phyloP scores from a whole-genome alignment of 2,888 invertebrate genomes.

The Philereme vetulata region DNA sequence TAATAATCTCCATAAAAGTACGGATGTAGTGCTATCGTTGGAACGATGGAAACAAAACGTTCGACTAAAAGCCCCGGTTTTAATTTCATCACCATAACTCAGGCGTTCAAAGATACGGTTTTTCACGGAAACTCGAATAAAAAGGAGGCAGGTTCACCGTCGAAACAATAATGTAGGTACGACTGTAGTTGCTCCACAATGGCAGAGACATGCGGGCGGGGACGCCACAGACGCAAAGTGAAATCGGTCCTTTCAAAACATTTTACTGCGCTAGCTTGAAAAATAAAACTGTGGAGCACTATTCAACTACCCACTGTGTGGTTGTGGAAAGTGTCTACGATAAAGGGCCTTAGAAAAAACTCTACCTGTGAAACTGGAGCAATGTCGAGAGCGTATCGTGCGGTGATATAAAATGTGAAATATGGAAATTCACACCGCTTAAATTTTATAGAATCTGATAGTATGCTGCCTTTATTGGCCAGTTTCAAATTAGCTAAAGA shows the following conservation, averaged over 20 bases:
- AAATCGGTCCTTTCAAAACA: constrained; percentile 83
- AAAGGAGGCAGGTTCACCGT: constrained; percentile 69
- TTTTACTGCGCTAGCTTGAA: constrained; percentile 72
- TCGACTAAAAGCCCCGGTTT: constrained; percentile 66
- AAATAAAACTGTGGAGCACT: constrained; percentile 72
- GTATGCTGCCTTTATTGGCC: constrained; percentile 3
- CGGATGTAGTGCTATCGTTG: constrained; percentile 43
- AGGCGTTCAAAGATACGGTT: constrained; percentile 73
- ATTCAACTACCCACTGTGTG: constrained; percentile 63
- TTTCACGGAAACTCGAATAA: constrained; percentile 72
- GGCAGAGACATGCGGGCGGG: constrained; percentile 70
- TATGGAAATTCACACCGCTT: constrained; percentile 14
- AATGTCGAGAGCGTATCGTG: constrained; percentile 30
- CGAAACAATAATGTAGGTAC: constrained; percentile 76
- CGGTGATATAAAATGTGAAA: constrained; percentile 14
- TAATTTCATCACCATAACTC: constrained; percentile 78
- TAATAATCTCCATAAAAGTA: constrained; percentile 52
- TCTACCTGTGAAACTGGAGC: constrained; percentile 43
- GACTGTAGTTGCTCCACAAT: constrained; percentile 80
- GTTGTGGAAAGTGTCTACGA: constrained; percentile 58
- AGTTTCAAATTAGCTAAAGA: not conserved
- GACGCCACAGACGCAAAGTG: constrained; percentile 67
- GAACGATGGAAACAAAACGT: constrained; percentile 57
- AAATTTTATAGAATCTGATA: constrained; percentile 3
- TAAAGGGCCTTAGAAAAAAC: constrained; percentile 58